Percentiles rank a stretch among this genome's conserved stretches.
Evolutionary conservation across 2,113 vertebrate species (phyloP).

Genomic region (Accipiter cooperii): DNA sequence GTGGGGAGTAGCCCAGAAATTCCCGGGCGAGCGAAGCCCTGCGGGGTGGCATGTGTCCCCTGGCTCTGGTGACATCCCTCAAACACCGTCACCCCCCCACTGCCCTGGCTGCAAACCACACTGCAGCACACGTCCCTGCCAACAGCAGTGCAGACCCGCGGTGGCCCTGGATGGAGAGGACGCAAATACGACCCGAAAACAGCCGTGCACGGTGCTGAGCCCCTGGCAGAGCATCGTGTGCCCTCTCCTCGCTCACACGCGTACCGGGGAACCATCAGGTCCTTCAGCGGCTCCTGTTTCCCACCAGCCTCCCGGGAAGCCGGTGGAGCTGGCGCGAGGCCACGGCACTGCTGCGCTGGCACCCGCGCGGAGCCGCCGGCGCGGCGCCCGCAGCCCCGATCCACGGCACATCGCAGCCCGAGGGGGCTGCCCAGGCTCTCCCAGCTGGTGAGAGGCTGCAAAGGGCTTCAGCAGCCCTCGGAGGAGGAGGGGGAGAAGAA

Average conservation of each 20-base stretch:
- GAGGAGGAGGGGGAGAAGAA: background rate
- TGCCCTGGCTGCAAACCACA: background rate
- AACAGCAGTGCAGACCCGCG: background rate
- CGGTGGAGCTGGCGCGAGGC: background rate
- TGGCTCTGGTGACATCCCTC: background rate
- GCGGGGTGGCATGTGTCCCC: background rate
- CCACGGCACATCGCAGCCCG: background rate
- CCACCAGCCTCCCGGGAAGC: background rate
- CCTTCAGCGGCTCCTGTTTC: background rate
- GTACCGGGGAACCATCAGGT: background rate
- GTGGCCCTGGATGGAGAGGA: background rate
- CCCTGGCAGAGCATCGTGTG: background rate
- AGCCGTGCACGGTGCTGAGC: background rate
- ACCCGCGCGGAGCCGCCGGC: background rate
- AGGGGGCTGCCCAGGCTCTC: background rate
- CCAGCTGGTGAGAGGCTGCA: background rate
- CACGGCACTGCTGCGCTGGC: background rate
- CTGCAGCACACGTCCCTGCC: background rate
- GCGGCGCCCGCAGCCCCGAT: background rate
- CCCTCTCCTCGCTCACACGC: background rate
- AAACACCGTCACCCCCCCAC: background rate
- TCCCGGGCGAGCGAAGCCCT: rapidly evolving
- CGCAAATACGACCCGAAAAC: background rate
- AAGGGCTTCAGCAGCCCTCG: background rate
- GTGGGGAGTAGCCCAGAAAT: background rate